Evolutionary conservation across 2,888 invertebrate species (phyloP).

Genomic region (Drosophila helvetica): DNA sequence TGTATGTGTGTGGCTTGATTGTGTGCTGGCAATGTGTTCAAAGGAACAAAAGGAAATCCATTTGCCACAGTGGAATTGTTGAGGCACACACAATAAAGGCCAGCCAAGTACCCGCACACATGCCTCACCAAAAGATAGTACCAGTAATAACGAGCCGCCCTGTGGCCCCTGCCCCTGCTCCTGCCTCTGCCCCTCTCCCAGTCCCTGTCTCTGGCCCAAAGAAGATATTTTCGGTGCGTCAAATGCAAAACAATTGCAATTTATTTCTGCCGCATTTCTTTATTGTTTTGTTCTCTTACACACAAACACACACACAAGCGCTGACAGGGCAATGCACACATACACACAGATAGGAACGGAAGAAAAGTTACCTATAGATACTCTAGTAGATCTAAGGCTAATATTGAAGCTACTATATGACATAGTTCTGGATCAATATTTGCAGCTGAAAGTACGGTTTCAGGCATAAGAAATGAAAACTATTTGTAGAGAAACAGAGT

Average conservation of each 20-base stretch:
- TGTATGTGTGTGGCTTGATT: constrained; percentile 11
- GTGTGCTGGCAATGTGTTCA: constrained; percentile 60
- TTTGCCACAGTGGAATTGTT: constrained; percentile 72
- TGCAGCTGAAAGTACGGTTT: too few species aligned
- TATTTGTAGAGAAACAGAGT: too few species aligned
- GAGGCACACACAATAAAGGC: constrained; percentile 37
- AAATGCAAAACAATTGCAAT: constrained; percentile 57
- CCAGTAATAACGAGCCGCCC: not conserved
- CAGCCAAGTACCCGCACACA: constrained; percentile 9
- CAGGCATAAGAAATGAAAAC: too few species aligned
- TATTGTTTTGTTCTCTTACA: constrained; percentile 50
- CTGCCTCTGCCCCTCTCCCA: not conserved
- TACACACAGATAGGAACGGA: not conserved
- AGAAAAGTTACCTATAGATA: not conserved
- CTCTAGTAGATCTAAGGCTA: not conserved
- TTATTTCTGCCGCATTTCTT: constrained; percentile 59
- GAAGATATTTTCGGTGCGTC: constrained; percentile 17
- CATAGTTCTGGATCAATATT: too few species aligned
- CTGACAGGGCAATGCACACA: constrained; percentile 16
- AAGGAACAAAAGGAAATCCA: constrained; percentile 76
- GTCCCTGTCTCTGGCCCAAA: not conserved
- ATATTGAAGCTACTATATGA: too few species aligned
- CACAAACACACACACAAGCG: constrained; percentile 13
- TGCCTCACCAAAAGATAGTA: constrained; percentile 1
- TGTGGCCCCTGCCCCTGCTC: not conserved